Evolutionary conservation across 2,797 vertebrate genomes (phyloP), one percentile per base, ranked within the genome.

Genomic region (Thunnus albacares): DNA sequence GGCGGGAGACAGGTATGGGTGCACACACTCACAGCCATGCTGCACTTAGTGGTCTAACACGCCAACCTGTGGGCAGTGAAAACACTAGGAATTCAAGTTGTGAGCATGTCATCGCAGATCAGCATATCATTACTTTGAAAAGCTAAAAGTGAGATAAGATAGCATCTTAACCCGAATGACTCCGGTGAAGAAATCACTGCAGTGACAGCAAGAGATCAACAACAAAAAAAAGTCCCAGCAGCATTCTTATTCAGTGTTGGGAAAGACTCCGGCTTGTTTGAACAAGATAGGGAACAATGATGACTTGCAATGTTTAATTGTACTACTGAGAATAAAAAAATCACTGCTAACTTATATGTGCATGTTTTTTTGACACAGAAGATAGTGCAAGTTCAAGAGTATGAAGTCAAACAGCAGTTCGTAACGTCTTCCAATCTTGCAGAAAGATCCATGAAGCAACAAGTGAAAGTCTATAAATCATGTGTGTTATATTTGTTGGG

Each of bases 221-320:
- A 17, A 65, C 47, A 43, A 49, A n/a, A 55, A 49, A n/a, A 55
- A 49, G 33, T 64, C 24, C 41, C 53, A 18, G 56, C 59, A 71
- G 38, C 28, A 59, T 43, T 82, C 57, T 55, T n/a, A 38, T 24
- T 77, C 20, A 52, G 8, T 70, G 49, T 75, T 81, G 71, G 47
- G 77, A 87, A 89, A 85, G 14, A 70, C 38, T 77, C 13, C 10
- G 72, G 45, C 81, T 49, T 90, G 87, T 88, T 92, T 80, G 60
- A 85, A 91, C 87, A 91, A 81, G 87, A 86, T 35, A 83, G 65
- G 33, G 38, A 45, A 7, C 5, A 14, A 61, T 68, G 67, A 45
- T 33, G 63, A 57, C 17, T 69, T 53, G 24, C 1, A n/a, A 28
- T 15, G 26, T 67, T 58, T 30, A 33, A 28, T 2, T 38, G 2